These are phyloP conservation scores for Tyrannus savana DNA, from an alignment of 2,113 vertebrate species.

Conservation along the genomic window DNA sequence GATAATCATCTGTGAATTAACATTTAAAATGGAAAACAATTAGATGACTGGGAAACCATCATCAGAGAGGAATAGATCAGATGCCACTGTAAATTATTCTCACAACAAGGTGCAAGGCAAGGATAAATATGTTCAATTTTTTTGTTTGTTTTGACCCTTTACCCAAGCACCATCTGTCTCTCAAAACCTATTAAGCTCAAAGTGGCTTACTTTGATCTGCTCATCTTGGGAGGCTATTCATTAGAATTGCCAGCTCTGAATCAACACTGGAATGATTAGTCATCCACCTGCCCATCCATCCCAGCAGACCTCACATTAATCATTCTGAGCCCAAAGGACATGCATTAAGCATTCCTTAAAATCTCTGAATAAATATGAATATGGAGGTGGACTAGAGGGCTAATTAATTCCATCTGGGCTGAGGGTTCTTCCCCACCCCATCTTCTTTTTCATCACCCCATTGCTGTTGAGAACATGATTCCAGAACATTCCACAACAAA, in stretches of 20 bases:
- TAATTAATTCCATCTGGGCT: background rate
- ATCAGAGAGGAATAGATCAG: background rate
- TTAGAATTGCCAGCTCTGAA: conserved; percentile 15
- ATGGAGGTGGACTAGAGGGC: background rate
- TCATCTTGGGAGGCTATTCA: background rate
- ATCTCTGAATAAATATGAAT: background rate
- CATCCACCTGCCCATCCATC: conserved; percentile 5
- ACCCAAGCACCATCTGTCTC: conserved; percentile 15
- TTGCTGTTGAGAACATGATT: background rate
- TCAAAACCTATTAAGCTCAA: conserved; percentile 1
- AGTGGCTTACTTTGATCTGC: conserved; percentile 12
- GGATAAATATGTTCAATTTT: background rate
- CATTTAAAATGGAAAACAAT: background rate
- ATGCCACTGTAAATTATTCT: background rate
- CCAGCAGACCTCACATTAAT: background rate
- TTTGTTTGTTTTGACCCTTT: background rate
- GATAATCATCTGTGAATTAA: background rate
- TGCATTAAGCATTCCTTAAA: background rate
- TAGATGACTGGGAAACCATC: background rate
- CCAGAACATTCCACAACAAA: background rate
- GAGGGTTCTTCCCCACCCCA: background rate
- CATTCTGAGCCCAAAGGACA: background rate
- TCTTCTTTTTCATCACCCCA: background rate
- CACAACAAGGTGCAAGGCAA: background rate
- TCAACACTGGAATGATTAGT: background rate